phyloP scores from a whole-genome alignment of 2,113 vertebrate species.

The Archilochus colubris region DNA sequence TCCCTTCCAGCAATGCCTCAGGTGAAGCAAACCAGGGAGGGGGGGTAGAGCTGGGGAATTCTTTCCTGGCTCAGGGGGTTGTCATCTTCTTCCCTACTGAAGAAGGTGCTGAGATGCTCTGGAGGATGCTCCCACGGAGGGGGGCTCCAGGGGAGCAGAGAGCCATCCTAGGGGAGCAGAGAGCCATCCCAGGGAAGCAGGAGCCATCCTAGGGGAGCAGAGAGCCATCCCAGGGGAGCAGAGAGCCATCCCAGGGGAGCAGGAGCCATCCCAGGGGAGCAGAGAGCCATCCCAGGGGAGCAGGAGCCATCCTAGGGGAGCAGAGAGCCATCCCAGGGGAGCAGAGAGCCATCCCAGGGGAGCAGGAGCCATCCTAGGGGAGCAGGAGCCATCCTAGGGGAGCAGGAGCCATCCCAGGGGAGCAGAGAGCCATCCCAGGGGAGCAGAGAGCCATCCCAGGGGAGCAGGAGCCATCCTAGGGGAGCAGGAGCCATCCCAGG shows the following conservation, averaged over 20 bases:
- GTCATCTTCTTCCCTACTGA: background rate
- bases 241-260: too few species aligned
- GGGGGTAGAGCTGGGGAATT: background rate
- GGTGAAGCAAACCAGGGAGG: too few species aligned
- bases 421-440: too few species aligned
- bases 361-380: rapidly evolving
- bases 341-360: background rate
- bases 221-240: background rate
- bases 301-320: too few species aligned
- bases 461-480: rapidly evolving
- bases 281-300: background rate
- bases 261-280: rapidly evolving
- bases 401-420: background rate
- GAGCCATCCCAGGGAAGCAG: background rate
- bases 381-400: background rate
- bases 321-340: rapidly evolving
- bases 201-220: background rate
- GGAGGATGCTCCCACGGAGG: too few species aligned
- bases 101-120: background rate
- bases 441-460: rapidly evolving
- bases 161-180: rapidly evolving
- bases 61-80: background rate
- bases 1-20: background rate
- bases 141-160: background rate
- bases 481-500: background rate